Evolutionary conservation across 2,888 invertebrate species (phyloP), one percentile per base, ranked within the genome.

Genomic region (Drosophila lutescens): DNA sequence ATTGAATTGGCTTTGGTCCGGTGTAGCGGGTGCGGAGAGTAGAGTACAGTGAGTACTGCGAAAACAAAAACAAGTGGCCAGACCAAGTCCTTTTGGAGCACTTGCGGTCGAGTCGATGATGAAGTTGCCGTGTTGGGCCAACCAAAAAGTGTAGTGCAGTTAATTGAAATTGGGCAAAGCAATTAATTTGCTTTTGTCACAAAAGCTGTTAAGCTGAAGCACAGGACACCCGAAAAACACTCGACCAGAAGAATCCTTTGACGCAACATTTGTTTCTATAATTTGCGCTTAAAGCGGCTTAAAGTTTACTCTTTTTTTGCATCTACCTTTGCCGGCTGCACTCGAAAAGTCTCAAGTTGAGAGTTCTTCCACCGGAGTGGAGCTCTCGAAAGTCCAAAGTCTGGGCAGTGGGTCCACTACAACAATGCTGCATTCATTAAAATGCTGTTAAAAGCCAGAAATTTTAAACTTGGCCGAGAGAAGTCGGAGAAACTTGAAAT

Each of bases 171-270:
- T 74, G 83, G 85, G 74, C 77, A 83, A 66, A 66, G 89, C 82
- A 87, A 85, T 85, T 85, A 85, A 85, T 89, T 84, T 87, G 82
- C 89, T 84, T 69, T 84, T 85, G 87, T 87, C 78, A 75, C 77
- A 86, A 80, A 83, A 88, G 80, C 83, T 79, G 85, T 79, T 87
- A 77, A 77, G 73, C 76, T 54, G 41, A 58, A 41, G 54, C 20
- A 57, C 65, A 12, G 66, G 44, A 53, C 46, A 63, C 36, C 66
- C 41, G 53, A 54, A 65, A 74, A 66, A 57, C 74, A 66, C 67
- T 72, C 53, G 51, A 65, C 57, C 59, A 34, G 53, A 63, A 63
- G 74, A 47, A 51, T 62, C 44, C 55, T 65, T 65, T 69, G 67
- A 47, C 49, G 72, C 36, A 81, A 77, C 75, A 79, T 81, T 87